phyloP scores from a whole-genome alignment of 2,888 invertebrate genomes.

The Acleris holmiana region DNA sequence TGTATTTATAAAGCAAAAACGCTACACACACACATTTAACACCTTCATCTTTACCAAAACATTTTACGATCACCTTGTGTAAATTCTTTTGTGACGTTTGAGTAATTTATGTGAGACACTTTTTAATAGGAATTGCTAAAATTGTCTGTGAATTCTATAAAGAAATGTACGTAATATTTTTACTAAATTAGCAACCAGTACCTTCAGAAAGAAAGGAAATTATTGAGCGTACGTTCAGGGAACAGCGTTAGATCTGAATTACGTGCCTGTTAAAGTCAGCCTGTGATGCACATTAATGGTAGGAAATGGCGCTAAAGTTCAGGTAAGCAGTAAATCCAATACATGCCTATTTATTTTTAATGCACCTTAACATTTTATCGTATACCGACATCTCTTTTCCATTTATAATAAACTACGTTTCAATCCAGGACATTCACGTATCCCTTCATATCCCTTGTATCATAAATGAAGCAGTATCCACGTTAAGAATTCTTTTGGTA shows the following conservation, averaged over 20 bases:
- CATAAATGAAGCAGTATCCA: slow-evolving; percentile 31
- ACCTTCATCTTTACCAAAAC: no score
- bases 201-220: not conserved
- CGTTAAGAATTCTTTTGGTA: slow-evolving; percentile 26
- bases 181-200: no score
- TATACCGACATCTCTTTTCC: slow-evolving; percentile 3
- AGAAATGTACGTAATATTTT: no score
- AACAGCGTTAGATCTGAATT: slow-evolving; percentile 15
- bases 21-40: no score
- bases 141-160: no score
- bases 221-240: not conserved
- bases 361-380: slow-evolving; percentile 23
- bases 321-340: slow-evolving; percentile 28
- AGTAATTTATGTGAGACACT: no score
- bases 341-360: slow-evolving; percentile 28
- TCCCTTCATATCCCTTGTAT: slow-evolving; percentile 9
- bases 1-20: no score
- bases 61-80: no score
- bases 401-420: slow-evolving; percentile 16
- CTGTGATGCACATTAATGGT: slow-evolving; percentile 28
- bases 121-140: no score
- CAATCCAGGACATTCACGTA: slow-evolving; percentile 12
- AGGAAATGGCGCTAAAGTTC: slow-evolving; percentile 23
- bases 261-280: slow-evolving; percentile 15
- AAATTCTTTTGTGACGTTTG: no score